Evolutionary conservation across 2,888 invertebrate genomes (phyloP).

Genomic region (Synergus laeviventris): DNA sequence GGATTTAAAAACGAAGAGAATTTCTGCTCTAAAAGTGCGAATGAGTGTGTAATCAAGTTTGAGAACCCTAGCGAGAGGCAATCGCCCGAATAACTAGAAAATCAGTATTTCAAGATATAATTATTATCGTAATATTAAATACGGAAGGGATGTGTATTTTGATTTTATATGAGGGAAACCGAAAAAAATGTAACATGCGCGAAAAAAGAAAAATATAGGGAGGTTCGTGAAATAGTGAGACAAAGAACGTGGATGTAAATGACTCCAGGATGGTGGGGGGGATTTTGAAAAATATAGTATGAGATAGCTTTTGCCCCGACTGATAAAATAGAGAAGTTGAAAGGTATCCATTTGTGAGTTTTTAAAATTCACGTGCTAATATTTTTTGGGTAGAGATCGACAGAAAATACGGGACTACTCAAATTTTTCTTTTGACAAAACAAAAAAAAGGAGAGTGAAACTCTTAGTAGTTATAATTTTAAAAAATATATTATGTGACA

Average conservation of each 20-base stretch:
- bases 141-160: constrained; percentile 48
- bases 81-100: constrained; percentile 60
- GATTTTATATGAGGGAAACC: constrained; percentile 6
- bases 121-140: constrained; percentile 57
- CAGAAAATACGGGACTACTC: not conserved
- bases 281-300: constrained; percentile 20
- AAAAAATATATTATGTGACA: constrained; percentile 59
- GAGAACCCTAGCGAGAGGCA: constrained; percentile 53
- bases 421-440: constrained; percentile 31
- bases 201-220: constrained; percentile 11
- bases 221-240: constrained; percentile 34
- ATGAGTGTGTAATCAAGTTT: constrained; percentile 32
- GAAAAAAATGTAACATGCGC: not conserved
- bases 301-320: constrained; percentile 38
- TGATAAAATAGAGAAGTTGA: constrained; percentile 28
- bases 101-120: constrained; percentile 68
- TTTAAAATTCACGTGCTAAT: constrained; percentile 34
- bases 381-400: not conserved
- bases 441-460: constrained; percentile 40
- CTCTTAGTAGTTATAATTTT: constrained; percentile 42
- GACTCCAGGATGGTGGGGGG: constrained; percentile 6
- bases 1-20: constrained; percentile 42
- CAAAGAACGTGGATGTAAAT: constrained; percentile 35
- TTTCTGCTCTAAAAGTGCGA: constrained; percentile 48
- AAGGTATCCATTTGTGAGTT: constrained; percentile 10